Evolutionary conservation across 1,140 invertebrate genomes (phyloP).

Genomic region (Panagrolaimus sp.): DNA sequence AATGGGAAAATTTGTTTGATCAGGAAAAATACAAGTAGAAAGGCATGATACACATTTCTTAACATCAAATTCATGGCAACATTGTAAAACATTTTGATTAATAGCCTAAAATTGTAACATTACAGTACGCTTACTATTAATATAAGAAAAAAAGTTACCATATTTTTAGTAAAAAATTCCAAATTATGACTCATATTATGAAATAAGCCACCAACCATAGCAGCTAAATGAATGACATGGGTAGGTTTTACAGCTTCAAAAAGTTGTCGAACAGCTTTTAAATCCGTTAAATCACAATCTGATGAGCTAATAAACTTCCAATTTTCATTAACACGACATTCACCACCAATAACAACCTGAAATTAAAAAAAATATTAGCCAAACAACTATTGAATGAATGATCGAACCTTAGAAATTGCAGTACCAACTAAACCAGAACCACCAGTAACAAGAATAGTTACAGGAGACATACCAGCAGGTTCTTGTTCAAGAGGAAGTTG

Average conservation of each 20-base stretch:
- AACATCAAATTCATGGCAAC: constrained; percentile 69
- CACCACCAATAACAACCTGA: constrained; percentile 65
- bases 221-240: constrained; percentile 93
- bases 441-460: constrained; percentile 50
- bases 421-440: constrained; percentile 54
- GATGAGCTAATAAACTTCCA: constrained; percentile 89
- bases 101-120: constrained; percentile 65
- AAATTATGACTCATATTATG: constrained; percentile 92
- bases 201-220: constrained; percentile 95
- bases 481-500: constrained; percentile 10
- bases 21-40: constrained; percentile 97
- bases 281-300: constrained; percentile 82
- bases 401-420: constrained; percentile 50
- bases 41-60: constrained; percentile 92
- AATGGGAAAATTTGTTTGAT: constrained; percentile 94
- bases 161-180: constrained; percentile 71
- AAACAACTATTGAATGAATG: not conserved
- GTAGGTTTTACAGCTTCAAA: constrained; percentile 81
- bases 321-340: constrained; percentile 65
- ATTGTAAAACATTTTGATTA: constrained; percentile 87
- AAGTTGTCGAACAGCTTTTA: constrained; percentile 68
- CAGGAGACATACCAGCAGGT: constrained; percentile 12
- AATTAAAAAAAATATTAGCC: constrained; percentile 2
- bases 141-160: constrained; percentile 39
- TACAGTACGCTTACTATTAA: constrained; percentile 17